A percentile compares a stretch with the other conserved stretches of the same genome.
Evolutionary conservation across 2,113 vertebrate species (phyloP).

Genomic region (Amblyornis subalaris): DNA sequence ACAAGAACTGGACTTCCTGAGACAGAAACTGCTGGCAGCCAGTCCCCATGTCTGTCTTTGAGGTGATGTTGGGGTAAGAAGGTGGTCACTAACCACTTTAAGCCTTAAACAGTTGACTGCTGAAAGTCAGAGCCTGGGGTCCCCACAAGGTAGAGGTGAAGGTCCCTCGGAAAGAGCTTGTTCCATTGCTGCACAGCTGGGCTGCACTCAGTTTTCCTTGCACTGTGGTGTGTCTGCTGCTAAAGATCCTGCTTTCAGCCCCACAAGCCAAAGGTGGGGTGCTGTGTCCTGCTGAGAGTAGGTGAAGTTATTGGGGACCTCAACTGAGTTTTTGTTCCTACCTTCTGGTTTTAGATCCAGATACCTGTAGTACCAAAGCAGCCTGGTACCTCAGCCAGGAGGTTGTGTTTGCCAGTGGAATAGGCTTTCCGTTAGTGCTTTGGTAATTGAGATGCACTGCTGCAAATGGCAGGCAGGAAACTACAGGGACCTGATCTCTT

Average conservation of each 20-base stretch:
- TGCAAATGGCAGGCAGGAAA: background rate
- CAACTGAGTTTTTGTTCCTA: background rate
- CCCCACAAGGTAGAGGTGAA: background rate
- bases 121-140: background rate
- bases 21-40: background rate
- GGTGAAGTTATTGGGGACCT: background rate
- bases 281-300: background rate
- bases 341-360: background rate
- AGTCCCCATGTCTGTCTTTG: background rate
- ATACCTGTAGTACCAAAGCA: background rate
- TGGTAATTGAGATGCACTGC: background rate
- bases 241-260: background rate
- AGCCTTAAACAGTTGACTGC: background rate
- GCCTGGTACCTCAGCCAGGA: background rate
- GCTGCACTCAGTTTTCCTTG: background rate
- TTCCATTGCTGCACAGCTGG: background rate
- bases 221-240: background rate
- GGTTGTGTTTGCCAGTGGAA: rapidly evolving
- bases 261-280: background rate
- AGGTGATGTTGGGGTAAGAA: background rate
- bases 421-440: background rate
- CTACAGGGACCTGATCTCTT: background rate
- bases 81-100: background rate
- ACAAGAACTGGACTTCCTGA: background rate
- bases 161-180: background rate